Base-by-base conservation (phyloP, 2,113 vertebrate species). In the Caranx ignobilis region DNA sequence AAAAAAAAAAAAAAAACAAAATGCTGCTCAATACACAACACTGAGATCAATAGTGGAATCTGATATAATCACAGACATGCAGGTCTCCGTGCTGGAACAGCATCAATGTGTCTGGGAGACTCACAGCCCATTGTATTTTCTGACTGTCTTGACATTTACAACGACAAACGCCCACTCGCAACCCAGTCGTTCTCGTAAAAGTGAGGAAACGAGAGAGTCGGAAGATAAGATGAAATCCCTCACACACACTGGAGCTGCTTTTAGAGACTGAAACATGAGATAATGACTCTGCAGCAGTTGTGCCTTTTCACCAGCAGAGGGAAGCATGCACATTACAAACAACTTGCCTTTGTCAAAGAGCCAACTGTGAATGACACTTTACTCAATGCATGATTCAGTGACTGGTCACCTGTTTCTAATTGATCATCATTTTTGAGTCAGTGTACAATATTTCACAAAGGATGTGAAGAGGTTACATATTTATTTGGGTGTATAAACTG, bases 61-160 rank as follows among this genome's bases (percentile, higher is more conserved):
- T 83, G 77, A 87, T 86, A 64, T 50, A 69, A 86, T 81, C 64
- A 88, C 84, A 88, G 65, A 83, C 81, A 84, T 41, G 18, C 54
- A 0, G 13, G 54, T 37, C 45, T 55, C 41, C 10, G 52, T 50
- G 61, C 19, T 56, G 18, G 54, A 68, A 66, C 4, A 26, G 4
- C 37, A 55, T 59, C 47, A 61, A 61, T 48, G 37, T n/a, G 52
- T 15, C 26, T 0, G 7, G 52, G 11, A 41, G 50, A 43, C 61
- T 63, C 37, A 56, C 18, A 48, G 6, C 37, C 12, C 7, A 2
- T 13, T 63, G 43, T 21, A 32, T 71, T 61, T 43, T 74, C 54
- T 50, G 52, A 31, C 37, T 11, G 32, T 73, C 9, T 0, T 18
- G 9, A 35, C 26, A 57, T 72, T 37, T 39, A 52, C 72, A 54